Evolutionary conservation across 2,113 vertebrate genomes (phyloP).

Genomic region (Zeus faber): DNA sequence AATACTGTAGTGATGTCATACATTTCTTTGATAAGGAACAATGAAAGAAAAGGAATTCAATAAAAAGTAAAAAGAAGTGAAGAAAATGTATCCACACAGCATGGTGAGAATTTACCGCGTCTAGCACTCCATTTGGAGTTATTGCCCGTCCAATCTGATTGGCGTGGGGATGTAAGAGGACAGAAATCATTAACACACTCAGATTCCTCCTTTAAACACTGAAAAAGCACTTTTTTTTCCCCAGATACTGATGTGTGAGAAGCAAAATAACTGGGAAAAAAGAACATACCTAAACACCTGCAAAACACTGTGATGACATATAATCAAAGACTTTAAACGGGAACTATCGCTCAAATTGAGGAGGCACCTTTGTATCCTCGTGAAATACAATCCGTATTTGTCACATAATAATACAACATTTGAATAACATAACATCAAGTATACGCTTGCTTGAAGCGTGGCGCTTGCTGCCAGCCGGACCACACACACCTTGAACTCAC

Average conservation of each 20-base stretch:
- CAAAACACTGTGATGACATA: not conserved
- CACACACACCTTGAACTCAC: constrained; percentile 82
- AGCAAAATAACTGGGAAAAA: no score
- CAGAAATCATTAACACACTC: constrained; percentile 17
- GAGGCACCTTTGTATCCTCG: no score
- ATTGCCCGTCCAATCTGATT: constrained; percentile 59
- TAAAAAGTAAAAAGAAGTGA: constrained; percentile 15
- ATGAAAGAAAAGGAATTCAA: not conserved
- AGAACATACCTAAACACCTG: no score
- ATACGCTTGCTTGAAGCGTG: no score
- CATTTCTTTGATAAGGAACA: no score
- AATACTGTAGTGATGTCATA: no score
- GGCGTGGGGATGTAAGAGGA: constrained; percentile 20
- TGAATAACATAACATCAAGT: no score
- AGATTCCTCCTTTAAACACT: not conserved
- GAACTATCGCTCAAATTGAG: no score
- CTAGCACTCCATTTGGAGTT: constrained; percentile 68
- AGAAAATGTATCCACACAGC: constrained; percentile 37
- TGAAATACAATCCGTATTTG: no score
- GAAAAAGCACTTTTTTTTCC: not conserved
- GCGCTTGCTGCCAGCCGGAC: not conserved
- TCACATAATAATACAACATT: no score
- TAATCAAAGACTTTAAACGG: no score
- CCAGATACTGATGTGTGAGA: no score
- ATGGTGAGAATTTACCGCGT: constrained; percentile 67